phyloP scores from a whole-genome alignment of 2,113 vertebrate species.

The Lagopus leucura region DNA sequence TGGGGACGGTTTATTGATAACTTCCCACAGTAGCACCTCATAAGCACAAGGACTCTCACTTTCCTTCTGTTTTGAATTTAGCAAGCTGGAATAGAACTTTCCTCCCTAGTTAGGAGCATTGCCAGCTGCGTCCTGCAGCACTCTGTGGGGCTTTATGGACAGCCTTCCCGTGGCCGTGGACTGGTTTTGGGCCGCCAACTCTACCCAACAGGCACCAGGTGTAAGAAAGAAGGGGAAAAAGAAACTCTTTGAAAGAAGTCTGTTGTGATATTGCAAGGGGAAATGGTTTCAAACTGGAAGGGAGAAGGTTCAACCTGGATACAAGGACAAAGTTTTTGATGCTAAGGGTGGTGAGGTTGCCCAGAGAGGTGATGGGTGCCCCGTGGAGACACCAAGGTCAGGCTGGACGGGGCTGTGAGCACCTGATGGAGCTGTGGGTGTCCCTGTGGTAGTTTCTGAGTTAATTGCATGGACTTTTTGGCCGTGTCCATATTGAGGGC shows the following conservation, averaged over 20 bases:
- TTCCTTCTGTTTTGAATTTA: background rate
- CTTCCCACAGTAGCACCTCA: constrained; percentile 15
- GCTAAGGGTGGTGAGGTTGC: no score
- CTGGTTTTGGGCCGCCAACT: background rate
- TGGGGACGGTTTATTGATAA: background rate
- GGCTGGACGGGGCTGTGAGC: no score
- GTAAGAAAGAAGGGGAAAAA: background rate
- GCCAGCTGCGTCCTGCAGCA: background rate
- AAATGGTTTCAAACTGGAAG: no score
- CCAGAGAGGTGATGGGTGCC: no score
- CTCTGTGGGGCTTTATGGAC: background rate
- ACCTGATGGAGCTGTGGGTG: no score
- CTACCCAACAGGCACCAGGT: background rate
- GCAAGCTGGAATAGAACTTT: background rate
- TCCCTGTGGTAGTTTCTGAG: background rate
- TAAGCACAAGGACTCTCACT: background rate
- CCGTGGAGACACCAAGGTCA: no score
- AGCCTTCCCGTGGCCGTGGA: background rate
- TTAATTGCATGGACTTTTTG: background rate
- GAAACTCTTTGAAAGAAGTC: no score
- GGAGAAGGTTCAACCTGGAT: no score
- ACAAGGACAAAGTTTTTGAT: no score
- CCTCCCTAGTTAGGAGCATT: background rate
- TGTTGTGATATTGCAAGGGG: no score
- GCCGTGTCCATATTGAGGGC: background rate